Evolutionary conservation across 1,140 invertebrate genomes (phyloP), one percentile per base, ranked within the genome.

Genomic region (Drosophila malerkotliana): DNA sequence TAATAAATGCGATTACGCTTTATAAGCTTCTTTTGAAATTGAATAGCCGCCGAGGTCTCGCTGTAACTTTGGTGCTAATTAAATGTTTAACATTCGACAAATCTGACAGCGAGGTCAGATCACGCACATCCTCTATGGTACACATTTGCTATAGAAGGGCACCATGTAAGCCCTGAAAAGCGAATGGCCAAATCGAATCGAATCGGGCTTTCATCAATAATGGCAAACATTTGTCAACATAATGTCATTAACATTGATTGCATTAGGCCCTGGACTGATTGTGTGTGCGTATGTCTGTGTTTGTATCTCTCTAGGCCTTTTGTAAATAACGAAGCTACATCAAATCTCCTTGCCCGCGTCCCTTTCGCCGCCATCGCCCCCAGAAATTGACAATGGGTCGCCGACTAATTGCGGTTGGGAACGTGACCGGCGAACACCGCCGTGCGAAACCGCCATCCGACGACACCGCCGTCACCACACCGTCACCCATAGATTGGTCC

Each of bases 191-290:
- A 82, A 52, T 58, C 60, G 56, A 60, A 45, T 37, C 49, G 61
- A 58, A 39, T 53, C 56, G 67, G 72, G 78, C 72, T 88, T 82
- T 79, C 83, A 88, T 88, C 83, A 87, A 87, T 88, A 83, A 83
- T 88, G 68, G 83, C 79, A 79, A 83, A 87, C 83, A 88, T 88
- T 88, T 88, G 83, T 88, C 83, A 88, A 87, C 75, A 82, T 87
- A 88, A 88, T 88, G 83, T 88, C 83, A 88, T 88, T 88, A 88
- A 81, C 83, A 88, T 88, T 88, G 83, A 88, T 88, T 88, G 83
- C 83, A 79, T 88, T 88, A 79, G 79, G 61, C 71, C 62, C 59
- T 47, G 67, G 75, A 79, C 77, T 88, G 82, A 87, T 88, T 87
- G 84, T 88, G 62, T 68, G 58, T 39, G 49, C 45, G 34, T 57